A percentile compares a stretch with the other conserved stretches of the same genome.
These are phyloP conservation scores for Heliconius erato DNA, from an alignment of 2,888 invertebrate genomes.

Conservation along the genomic window DNA sequence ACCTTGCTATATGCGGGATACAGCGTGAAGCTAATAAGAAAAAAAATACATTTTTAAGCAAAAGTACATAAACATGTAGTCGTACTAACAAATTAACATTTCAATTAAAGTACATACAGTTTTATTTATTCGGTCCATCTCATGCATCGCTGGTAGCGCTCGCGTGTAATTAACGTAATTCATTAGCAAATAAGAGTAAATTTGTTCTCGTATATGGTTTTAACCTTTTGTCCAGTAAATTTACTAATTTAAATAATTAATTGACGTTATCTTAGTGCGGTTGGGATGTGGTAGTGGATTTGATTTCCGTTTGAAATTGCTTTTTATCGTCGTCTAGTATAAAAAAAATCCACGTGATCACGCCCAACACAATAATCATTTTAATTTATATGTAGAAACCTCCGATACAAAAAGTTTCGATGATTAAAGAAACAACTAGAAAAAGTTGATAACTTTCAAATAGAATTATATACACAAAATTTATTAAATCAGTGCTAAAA, in stretches of 20 bases:
- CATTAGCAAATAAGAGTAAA: conserved; percentile 17
- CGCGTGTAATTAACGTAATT: conserved; percentile 13
- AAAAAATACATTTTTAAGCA: not conserved
- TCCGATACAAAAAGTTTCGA: too few species aligned
- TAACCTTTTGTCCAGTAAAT: not conserved
- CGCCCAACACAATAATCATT: too few species aligned
- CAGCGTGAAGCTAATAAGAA: not conserved
- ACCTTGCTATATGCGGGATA: not conserved
- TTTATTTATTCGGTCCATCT: conserved; percentile 9
- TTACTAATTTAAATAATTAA: not conserved
- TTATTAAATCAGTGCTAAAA: too few species aligned
- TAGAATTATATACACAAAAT: too few species aligned
- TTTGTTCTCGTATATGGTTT: conserved; percentile 4
- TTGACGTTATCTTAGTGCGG: not conserved
- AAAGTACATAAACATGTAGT: not conserved
- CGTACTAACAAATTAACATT: conserved; percentile 11
- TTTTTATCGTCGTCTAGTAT: not conserved
- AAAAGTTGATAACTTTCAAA: too few species aligned
- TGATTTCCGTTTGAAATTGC: not conserved
- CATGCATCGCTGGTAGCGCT: conserved; percentile 8
- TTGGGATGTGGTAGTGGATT: not conserved
- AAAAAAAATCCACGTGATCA: too few species aligned
- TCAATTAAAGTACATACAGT: not conserved
- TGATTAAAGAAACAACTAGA: too few species aligned
- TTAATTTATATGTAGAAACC: too few species aligned